These are phyloP conservation scores for Dermolepida albohirtum DNA, from an alignment of 2,888 invertebrate genomes.

Conservation along the genomic window DNA sequence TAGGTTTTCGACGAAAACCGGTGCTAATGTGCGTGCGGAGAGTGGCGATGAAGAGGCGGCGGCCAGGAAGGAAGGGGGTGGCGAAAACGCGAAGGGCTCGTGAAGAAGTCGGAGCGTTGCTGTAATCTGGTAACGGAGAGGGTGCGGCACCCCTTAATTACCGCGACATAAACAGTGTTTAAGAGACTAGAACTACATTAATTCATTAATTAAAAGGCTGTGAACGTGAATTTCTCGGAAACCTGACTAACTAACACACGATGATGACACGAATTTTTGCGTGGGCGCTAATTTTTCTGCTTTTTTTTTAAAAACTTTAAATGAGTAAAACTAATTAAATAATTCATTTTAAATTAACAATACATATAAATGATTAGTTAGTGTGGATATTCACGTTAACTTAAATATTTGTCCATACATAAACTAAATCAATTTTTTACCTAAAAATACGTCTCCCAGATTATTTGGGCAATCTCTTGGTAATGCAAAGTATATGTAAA, in stretches of 20 bases:
- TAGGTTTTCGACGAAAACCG: slow-evolving; percentile 50
- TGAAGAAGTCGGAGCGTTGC: slow-evolving; percentile 19
- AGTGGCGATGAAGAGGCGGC: slow-evolving; percentile 7
- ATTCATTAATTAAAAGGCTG: slow-evolving; percentile 67
- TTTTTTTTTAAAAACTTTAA: not conserved
- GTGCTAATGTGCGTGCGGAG: slow-evolving; percentile 40
- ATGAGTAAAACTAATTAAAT: too few species aligned
- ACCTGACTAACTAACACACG: slow-evolving; percentile 52
- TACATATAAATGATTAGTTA: too few species aligned
- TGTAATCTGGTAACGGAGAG: slow-evolving; percentile 57
- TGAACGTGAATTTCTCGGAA: slow-evolving; percentile 53
- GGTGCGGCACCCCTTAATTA: slow-evolving; percentile 64
- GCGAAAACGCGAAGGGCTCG: slow-evolving; percentile 5
- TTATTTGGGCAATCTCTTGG: too few species aligned
- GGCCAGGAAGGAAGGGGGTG: not conserved
- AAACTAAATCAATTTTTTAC: too few species aligned
- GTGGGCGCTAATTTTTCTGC: not conserved
- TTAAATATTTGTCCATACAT: too few species aligned
- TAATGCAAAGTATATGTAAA: too few species aligned
- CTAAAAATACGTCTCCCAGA: too few species aligned
- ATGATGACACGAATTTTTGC: slow-evolving; percentile 19
- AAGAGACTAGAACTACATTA: slow-evolving; percentile 66
- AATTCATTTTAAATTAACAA: too few species aligned
- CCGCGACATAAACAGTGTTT: slow-evolving; percentile 67
- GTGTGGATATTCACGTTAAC: too few species aligned